Conservation (phyloP, 1,140 invertebrate species). For the Wiebesia pumilae region DNA sequence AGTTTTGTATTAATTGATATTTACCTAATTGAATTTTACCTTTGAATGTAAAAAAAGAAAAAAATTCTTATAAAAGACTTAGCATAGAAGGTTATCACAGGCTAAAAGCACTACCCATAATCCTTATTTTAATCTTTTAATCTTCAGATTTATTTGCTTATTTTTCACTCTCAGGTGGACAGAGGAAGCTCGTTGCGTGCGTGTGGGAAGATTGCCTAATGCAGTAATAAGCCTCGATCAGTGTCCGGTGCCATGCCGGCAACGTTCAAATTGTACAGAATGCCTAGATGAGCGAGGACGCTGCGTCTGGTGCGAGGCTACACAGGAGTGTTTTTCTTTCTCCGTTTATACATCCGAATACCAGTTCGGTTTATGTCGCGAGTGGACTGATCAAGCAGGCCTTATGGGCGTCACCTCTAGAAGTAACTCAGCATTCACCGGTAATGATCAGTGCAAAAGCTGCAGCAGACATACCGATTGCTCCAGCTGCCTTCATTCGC, state of each 20-base stretch:
- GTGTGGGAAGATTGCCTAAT: conserved; percentile 82
- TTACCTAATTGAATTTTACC: background rate
- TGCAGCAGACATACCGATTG: conserved; percentile 87
- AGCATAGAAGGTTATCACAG: no score
- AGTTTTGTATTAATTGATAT: background rate
- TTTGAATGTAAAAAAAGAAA: background rate
- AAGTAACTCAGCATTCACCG: conserved; percentile 63
- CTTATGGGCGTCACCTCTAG: conserved; percentile 72
- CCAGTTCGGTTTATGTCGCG: conserved; percentile 92
- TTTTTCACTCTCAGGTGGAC: conserved; percentile 73
- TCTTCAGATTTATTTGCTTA: background rate
- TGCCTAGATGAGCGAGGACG: conserved; percentile 90
- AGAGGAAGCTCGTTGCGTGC: conserved; percentile 87
- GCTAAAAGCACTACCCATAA: no score
- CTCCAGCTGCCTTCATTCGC: conserved; percentile 84
- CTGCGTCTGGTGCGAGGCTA: conserved; percentile 96
- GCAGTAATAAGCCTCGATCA: conserved; percentile 80
- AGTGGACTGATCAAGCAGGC: conserved; percentile 90
- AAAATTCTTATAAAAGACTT: no score
- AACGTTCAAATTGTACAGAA: conserved; percentile 84
- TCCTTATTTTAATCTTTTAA: background rate
- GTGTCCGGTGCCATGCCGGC: conserved; percentile 86
- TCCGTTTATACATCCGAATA: conserved; percentile 95
- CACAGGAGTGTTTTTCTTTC: conserved; percentile 93
- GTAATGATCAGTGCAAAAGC: conserved; percentile 84